Percentiles rank a stretch among this genome's conserved stretches.
These are phyloP conservation scores for Arion vulgaris DNA, from an alignment of 1,140 invertebrate genomes.

Conservation along the genomic window DNA sequence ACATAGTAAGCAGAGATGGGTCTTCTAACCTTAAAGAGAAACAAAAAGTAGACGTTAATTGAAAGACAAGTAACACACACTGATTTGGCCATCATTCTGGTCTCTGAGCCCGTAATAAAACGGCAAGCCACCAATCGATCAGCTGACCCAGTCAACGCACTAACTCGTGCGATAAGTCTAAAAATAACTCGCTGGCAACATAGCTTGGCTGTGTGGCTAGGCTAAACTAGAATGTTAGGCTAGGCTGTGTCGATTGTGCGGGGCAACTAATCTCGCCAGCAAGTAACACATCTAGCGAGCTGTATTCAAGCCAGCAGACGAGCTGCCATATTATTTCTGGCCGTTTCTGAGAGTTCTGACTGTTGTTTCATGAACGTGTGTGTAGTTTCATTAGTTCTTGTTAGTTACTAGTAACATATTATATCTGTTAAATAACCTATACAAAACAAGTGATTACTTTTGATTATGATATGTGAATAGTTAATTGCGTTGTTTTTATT, in stretches of 20 bases:
- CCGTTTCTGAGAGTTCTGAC: not conserved
- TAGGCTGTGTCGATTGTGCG: constrained; percentile 19
- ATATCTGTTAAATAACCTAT: no score
- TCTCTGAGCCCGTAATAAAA: not conserved
- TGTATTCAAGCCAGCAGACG: not conserved
- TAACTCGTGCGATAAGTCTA: constrained; percentile 16
- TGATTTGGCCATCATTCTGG: not conserved
- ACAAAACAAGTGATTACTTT: no score
- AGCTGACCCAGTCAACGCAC: constrained; percentile 34
- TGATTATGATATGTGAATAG: no score
- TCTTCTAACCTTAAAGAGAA: no score
- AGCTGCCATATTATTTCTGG: not conserved
- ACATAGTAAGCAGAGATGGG: no score
- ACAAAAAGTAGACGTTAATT: no score
- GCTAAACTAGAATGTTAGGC: constrained; percentile 20
- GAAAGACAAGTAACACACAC: no score
- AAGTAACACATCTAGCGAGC: constrained; percentile 19
- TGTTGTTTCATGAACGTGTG: not conserved
- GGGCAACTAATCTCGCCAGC: constrained; percentile 27
- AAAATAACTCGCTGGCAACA: constrained; percentile 25
- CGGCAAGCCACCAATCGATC: constrained; percentile 33
- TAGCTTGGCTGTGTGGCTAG: constrained; percentile 18
- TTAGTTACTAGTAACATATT: no score
- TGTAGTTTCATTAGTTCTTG: no score
- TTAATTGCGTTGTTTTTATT: no score